These are phyloP conservation scores for Centropus bengalensis DNA, from an alignment of 2,113 vertebrate genomes.

Conservation along the genomic window DNA sequence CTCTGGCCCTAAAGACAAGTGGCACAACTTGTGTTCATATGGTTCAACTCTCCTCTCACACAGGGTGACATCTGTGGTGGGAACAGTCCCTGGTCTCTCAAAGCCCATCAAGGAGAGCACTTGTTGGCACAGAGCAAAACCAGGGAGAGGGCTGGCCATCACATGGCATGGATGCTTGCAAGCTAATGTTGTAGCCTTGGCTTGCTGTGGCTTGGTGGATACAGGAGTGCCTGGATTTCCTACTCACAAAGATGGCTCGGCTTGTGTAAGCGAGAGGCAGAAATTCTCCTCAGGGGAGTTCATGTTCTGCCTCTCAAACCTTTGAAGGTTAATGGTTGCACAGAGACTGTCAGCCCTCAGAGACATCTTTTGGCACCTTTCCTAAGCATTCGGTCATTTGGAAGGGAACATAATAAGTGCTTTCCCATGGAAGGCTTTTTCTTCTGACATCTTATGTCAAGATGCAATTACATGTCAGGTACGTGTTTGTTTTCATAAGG, in stretches of 20 bases:
- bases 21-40: not conserved
- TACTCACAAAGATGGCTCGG: not conserved
- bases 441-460: not conserved
- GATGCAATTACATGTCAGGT: not conserved
- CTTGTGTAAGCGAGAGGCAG: fast-evolving
- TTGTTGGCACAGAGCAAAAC: not conserved
- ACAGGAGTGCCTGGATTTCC: not conserved
- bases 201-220: not conserved
- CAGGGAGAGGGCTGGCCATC: not conserved
- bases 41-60: not conserved
- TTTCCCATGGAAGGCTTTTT: not conserved
- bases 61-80: not conserved
- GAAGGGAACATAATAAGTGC: constrained; percentile 4
- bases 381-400: not conserved
- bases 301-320: not conserved
- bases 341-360: not conserved
- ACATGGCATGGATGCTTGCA: not conserved
- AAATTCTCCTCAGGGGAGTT: not conserved
- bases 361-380: not conserved
- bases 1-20: not conserved
- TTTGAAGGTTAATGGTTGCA: constrained; percentile 22
- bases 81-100: not conserved
- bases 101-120: not conserved
- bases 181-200: not conserved
- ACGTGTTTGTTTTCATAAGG: constrained; percentile 14